Conservation (phyloP, 2,113 vertebrate species). For the Toxotes jaculatrix region DNA sequence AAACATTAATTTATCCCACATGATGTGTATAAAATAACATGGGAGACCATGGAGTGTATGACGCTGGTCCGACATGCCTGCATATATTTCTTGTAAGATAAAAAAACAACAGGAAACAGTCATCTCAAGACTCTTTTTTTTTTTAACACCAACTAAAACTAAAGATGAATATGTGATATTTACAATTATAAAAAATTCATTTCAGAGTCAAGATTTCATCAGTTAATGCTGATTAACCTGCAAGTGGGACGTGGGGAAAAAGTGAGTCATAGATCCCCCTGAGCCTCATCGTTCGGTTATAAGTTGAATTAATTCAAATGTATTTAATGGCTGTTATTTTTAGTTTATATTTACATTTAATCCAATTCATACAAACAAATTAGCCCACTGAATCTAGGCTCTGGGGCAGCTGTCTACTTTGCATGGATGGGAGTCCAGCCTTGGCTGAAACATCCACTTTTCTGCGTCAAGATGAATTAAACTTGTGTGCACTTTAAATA, state of each 20-base stretch:
- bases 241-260: background rate
- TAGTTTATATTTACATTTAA: constrained; percentile 3
- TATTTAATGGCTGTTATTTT: background rate
- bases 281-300: background rate
- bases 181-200: background rate
- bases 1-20: background rate
- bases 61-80: too few species aligned
- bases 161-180: background rate
- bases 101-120: background rate
- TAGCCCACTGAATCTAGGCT: too few species aligned
- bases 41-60: too few species aligned
- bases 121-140: background rate
- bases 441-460: background rate
- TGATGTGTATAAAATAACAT: too few species aligned
- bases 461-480: background rate
- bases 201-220: background rate
- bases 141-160: background rate
- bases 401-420: too few species aligned
- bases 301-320: background rate
- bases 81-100: background rate
- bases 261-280: too few species aligned
- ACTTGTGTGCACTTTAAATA: constrained; percentile 11
- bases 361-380: background rate
- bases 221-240: background rate
- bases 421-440: too few species aligned